Conservation (phyloP, 92 coral and sea anemone genomes). For the Epizoanthus rinbou region DNA sequence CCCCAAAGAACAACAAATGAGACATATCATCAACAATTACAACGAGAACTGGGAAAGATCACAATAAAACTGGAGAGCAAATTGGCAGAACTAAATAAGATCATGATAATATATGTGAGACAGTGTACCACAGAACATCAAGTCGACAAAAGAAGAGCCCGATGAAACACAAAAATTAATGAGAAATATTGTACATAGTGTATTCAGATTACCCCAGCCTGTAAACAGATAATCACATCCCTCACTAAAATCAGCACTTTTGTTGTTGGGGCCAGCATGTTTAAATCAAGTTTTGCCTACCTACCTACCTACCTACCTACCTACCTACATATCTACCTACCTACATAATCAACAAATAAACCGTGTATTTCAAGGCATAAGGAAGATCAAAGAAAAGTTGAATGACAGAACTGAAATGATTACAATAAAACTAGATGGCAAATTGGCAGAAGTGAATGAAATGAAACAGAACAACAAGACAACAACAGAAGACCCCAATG, state of each 20-base stretch:
- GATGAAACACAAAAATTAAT: no score
- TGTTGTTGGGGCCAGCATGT: no score
- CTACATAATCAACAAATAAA: not conserved
- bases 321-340: no score
- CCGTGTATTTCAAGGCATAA: no score
- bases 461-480: not conserved
- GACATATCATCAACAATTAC: not conserved
- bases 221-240: not conserved
- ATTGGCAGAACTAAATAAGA: slow-evolving; percentile 1
- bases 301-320: no score
- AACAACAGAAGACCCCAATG: not conserved
- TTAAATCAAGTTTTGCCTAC: no score
- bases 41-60: not conserved
- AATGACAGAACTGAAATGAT: not conserved
- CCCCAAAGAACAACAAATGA: not conserved
- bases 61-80: slow-evolving; percentile 8
- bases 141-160: no score
- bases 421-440: not conserved
- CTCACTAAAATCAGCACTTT: no score
- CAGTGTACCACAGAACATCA: slow-evolving; percentile 1
- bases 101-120: not conserved
- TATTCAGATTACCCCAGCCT: no score
- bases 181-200: no score
- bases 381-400: no score
- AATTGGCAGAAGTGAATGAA: not conserved